Evolutionary conservation across 2,888 invertebrate genomes (phyloP), one percentile per base, ranked within the genome.

Genomic region (Drosophila birchii): DNA sequence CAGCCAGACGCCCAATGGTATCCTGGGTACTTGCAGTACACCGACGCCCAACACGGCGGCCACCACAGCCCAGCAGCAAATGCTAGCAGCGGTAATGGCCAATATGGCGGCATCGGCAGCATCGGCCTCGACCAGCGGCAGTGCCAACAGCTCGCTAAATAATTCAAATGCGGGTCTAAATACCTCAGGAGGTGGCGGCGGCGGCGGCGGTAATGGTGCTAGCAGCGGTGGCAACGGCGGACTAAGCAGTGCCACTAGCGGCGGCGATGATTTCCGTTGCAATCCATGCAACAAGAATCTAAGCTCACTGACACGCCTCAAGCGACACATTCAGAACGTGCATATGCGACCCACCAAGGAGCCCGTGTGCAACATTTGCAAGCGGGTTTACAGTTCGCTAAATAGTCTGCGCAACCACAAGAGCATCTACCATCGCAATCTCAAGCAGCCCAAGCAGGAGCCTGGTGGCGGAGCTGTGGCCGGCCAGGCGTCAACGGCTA

Each of bases 251-350:
- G 84, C 91, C 5, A 81, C 88, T 4, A 90, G 90, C 64, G 91
- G 92, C 71, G 95, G 95, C 93, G 96, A 96, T 94, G 96, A 96
- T 94, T 96, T 96, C 95, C 95, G 96, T 93, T 97, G 96, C 94
- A 96, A 96, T 94, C 96, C 96, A 91, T 97, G 96, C 96, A 96
- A 96, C 95, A 97, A 97, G 95, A 96, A 96, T 94, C 94, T 97
- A 92, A 96, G 96, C 92, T 96, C 96, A 90, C 94, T 96, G 93
- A 96, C 96, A 91, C 95, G 96, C 92, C 95, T 97, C 94, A 97
- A 96, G 95, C 95, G 97, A 91, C 97, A 97, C 94, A 97, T 96
- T 94, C 97, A 97, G 94, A 97, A 97, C 94, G 97, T 97, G 91
- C 97, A 97, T 94, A 96, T 96, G 95, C 95, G 96, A 91, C 97